Conservation (phyloP, 2,888 invertebrate species). For the Nemurella pictetii region DNA sequence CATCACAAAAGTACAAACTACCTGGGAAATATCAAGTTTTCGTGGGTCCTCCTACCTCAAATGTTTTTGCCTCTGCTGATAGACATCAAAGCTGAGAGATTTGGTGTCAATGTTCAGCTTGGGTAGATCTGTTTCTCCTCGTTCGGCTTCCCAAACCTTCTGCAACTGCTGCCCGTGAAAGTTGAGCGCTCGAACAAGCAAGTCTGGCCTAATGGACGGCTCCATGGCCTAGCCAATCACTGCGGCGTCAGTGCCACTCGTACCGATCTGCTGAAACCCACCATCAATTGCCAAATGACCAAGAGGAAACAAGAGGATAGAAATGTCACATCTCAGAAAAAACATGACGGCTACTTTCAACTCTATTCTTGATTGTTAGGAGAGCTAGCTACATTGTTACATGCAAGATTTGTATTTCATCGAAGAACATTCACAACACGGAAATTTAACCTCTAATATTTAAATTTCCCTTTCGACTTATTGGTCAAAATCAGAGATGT, state of each 20-base stretch:
- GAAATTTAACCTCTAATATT: too few relatives aligned
- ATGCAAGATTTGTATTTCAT: too few relatives aligned
- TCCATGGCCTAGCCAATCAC: conserved; percentile 36
- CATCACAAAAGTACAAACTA: too few relatives aligned
- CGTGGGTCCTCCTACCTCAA: conserved; percentile 58
- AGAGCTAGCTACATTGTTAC: too few relatives aligned
- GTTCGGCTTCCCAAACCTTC: conserved; percentile 85
- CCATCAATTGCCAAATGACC: not conserved
- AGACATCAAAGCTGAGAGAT: conserved; percentile 71
- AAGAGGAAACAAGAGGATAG: not conserved
- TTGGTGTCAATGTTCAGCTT: conserved; percentile 61
- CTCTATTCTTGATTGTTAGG: too few relatives aligned
- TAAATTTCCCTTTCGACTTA: too few relatives aligned
- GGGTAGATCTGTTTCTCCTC: conserved; percentile 73
- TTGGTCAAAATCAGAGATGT: too few relatives aligned
- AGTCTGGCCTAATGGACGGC: conserved; percentile 54
- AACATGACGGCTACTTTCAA: too few relatives aligned
- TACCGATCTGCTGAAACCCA: not conserved
- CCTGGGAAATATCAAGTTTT: too few relatives aligned
- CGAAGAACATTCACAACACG: too few relatives aligned
- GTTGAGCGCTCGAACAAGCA: conserved; percentile 73
- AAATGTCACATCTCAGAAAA: too few relatives aligned
- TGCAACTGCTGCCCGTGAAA: conserved; percentile 86
- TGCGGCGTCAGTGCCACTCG: not conserved
- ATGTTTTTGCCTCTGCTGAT: conserved; percentile 77